These are phyloP conservation scores for Apocheima hispidaria DNA, from an alignment of 2,888 invertebrate genomes.

Conservation along the genomic window DNA sequence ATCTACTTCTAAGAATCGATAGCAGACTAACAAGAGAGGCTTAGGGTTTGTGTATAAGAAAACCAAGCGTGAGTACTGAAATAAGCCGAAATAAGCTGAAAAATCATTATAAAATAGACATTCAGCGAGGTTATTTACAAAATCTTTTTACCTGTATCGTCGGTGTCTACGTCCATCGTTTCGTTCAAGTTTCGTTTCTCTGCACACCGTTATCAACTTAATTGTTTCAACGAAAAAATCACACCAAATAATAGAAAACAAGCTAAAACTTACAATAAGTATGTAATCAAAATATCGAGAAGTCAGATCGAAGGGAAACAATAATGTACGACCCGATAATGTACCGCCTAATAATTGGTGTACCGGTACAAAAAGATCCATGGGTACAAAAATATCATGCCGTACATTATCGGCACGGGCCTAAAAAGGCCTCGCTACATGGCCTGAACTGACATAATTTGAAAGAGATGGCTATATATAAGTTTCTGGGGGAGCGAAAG, in stretches of 20 bases:
- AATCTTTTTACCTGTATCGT: conserved; percentile 69
- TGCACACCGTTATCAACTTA: neutral
- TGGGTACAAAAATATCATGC: too few relatives aligned
- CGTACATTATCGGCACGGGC: too few relatives aligned
- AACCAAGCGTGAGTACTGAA: neutral
- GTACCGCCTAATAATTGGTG: too few relatives aligned
- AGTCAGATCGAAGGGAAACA: too few relatives aligned
- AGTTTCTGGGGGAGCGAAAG: too few relatives aligned
- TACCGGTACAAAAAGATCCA: too few relatives aligned
- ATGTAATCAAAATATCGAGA: too few relatives aligned
- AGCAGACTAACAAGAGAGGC: neutral
- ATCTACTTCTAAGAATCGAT: neutral
- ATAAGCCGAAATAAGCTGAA: neutral
- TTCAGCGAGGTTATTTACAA: conserved; percentile 54
- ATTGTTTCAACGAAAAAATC: neutral
- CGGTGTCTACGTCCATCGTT: conserved; percentile 76
- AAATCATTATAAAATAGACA: conserved; percentile 1
- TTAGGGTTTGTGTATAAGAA: neutral
- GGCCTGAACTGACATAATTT: too few relatives aligned
- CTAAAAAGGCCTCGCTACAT: too few relatives aligned
- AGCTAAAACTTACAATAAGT: too few relatives aligned
- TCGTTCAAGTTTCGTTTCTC: neutral
- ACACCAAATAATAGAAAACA: neutral
- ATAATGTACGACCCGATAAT: too few relatives aligned
- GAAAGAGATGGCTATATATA: too few relatives aligned